Percentiles rank a stretch among this genome's conserved stretches.
Evolutionary conservation across 2,113 vertebrate genomes (phyloP).

Genomic region (Theropithecus gelada): DNA sequence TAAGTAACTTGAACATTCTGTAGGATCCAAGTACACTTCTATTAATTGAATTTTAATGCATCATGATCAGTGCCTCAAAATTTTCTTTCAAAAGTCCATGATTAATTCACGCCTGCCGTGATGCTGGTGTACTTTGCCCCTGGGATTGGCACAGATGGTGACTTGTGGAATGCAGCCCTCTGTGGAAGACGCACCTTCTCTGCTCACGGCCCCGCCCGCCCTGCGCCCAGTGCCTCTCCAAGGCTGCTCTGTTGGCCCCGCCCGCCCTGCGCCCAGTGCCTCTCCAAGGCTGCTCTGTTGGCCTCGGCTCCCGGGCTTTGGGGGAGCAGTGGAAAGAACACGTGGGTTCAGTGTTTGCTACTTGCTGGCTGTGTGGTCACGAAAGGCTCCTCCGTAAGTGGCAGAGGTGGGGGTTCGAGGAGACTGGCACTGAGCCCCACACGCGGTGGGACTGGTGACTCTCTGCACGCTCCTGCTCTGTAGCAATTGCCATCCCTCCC

Average conservation of each 20-base stretch:
- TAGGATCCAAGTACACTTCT: not conserved
- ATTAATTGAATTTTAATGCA: not conserved
- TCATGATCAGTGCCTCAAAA: not conserved
- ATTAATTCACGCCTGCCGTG: rapidly evolving
- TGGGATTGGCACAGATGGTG: rapidly evolving
- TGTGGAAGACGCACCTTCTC: rapidly evolving
- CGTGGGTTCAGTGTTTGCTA: rapidly evolving
- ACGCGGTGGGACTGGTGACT: not conserved
- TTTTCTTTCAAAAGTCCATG: not conserved
- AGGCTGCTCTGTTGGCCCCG: too few species aligned
- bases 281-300: too few species aligned
- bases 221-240: not conserved
- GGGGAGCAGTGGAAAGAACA: not conserved
- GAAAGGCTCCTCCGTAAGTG: not conserved
- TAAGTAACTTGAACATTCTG: not conserved
- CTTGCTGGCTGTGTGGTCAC: rapidly evolving
- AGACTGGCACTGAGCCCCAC: not conserved
- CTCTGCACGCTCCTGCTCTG: rapidly evolving
- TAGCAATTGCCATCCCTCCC: not conserved
- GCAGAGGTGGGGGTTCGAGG: not conserved
- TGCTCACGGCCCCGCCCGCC: too few species aligned
- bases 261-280: not conserved
- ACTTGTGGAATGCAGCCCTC: rapidly evolving
- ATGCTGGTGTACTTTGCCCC: rapidly evolving
- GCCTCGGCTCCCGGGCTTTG: not conserved